Evolutionary conservation across 2,888 invertebrate species (phyloP).

Genomic region (Gasteruption jaculator): DNA sequence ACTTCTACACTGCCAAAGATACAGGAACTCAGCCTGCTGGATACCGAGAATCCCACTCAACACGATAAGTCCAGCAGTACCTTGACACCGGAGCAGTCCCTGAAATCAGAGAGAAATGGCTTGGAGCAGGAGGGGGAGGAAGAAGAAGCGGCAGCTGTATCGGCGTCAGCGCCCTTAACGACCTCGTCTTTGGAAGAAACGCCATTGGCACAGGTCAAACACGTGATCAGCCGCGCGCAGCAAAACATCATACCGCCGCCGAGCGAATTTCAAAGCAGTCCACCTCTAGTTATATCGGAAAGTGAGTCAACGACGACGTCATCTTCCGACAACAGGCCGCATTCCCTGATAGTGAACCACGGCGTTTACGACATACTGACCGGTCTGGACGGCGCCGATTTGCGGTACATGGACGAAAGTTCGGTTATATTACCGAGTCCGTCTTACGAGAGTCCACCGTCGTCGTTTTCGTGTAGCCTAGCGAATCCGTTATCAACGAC

Average conservation of each 20-base stretch:
- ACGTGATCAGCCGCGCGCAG: constrained; percentile 28
- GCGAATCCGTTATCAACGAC: constrained; percentile 54
- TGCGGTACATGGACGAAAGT: constrained; percentile 89
- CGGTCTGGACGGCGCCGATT: constrained; percentile 79
- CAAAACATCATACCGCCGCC: constrained; percentile 73
- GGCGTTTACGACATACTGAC: constrained; percentile 72
- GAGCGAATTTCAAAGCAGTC: constrained; percentile 67
- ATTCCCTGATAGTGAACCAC: constrained; percentile 49
- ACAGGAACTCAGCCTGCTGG: constrained; percentile 62
- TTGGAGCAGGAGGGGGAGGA: constrained; percentile 16
- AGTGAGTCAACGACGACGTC: constrained; percentile 55
- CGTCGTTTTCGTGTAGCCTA: constrained; percentile 54
- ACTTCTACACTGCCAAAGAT: constrained; percentile 60
- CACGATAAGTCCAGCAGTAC: constrained; percentile 49
- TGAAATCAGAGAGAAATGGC: constrained; percentile 30
- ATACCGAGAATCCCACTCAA: constrained; percentile 57
- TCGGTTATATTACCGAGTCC: constrained; percentile 78
- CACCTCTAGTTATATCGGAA: constrained; percentile 62
- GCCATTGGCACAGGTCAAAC: constrained; percentile 31
- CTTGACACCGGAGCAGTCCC: constrained; percentile 46
- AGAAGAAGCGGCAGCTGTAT: no score
- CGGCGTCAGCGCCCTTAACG: constrained; percentile 24
- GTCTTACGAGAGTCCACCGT: constrained; percentile 72
- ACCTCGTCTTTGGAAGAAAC: no score
- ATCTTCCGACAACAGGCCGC: constrained; percentile 38